Percentiles rank a stretch among this genome's conserved stretches.
Conservation (phyloP, 2,113 vertebrate genomes). For the Eulemur rufifrons region DNA sequence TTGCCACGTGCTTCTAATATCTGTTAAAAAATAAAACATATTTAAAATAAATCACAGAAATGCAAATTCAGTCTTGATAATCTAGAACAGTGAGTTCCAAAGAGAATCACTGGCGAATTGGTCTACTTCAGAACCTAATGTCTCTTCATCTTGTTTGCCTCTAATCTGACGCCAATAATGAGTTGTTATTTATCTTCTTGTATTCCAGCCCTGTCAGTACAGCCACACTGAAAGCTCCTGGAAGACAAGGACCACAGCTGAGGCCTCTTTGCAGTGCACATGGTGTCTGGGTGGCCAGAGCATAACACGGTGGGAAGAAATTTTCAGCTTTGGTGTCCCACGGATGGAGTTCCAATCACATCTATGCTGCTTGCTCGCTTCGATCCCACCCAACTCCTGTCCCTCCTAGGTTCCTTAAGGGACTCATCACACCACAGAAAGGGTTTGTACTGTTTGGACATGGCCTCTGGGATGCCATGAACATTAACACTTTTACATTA, state of each 20-base stretch:
- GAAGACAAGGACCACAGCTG: background rate
- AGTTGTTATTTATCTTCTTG: background rate
- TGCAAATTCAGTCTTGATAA: background rate
- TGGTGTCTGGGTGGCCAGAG: no score
- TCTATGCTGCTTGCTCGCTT: background rate
- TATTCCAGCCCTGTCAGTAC: no score
- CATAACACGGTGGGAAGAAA: background rate
- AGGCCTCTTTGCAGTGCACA: background rate
- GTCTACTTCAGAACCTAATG: background rate
- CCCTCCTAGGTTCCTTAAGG: background rate
- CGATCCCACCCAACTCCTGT: background rate
- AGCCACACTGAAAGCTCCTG: background rate
- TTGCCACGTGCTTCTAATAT: background rate
- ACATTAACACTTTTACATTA: background rate
- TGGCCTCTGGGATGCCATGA: background rate
- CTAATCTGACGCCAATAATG: background rate
- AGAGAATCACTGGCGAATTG: background rate
- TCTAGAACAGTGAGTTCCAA: background rate
- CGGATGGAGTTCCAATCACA: background rate
- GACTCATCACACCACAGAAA: background rate
- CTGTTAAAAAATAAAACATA: background rate
- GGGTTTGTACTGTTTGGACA: background rate
- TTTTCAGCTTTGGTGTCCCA: background rate
- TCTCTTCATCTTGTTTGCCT: background rate
- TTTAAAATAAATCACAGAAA: background rate